Base-by-base conservation (phyloP, 30 jellyfish, hydroid and myxozoan species). In the Aurelia sp. region DNA sequence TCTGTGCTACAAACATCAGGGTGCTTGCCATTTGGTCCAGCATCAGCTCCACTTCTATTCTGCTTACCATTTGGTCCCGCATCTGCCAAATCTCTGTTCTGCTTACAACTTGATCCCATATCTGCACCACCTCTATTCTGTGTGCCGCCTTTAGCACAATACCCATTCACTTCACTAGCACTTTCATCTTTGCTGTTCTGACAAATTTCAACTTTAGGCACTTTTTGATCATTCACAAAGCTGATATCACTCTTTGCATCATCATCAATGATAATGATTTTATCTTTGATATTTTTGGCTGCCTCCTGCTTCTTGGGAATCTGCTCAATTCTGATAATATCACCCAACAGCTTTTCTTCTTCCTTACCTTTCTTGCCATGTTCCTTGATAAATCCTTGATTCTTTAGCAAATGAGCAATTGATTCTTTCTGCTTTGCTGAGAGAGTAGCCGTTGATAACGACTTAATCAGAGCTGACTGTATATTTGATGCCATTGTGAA, bases 371-470 rank as follows among this genome's bases (percentile, higher is more conserved):
- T 16, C 18, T 21, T 13, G 75, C 41, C 75, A 22, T 50, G 52
- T 8, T 30, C 72, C 41, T 63, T 63, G 12, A 62, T 20, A 22
- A 79, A 24, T 15, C 73, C 41, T 47, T 65, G 89, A 63, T 50
- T 84, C 27, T 84, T 84, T 5, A 84, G 88, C 22, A 72, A 44
- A 44, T 63, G 24, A 9, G 93, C 60, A 19, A 84, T 72, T 6
- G 93, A 84, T 62, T 84, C 93, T 55, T 84, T 76, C 78, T 84
- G 93, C 74, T 84, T 63, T 33, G 86, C 58, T 11, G 93, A 84
- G n/a, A 84, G 65, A 27, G 93, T 19, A 15, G 84, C 88, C 16
- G 87, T 51, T 17, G 88, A 41, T 59, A 84, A 74, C 0, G 93
- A 84, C 60, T 73, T 68, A 4, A 84, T 62, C 69, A 84, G 62